Base-by-base conservation (phyloP, 92 coral and sea anemone species). In the Epizoanthus illoricatus region DNA sequence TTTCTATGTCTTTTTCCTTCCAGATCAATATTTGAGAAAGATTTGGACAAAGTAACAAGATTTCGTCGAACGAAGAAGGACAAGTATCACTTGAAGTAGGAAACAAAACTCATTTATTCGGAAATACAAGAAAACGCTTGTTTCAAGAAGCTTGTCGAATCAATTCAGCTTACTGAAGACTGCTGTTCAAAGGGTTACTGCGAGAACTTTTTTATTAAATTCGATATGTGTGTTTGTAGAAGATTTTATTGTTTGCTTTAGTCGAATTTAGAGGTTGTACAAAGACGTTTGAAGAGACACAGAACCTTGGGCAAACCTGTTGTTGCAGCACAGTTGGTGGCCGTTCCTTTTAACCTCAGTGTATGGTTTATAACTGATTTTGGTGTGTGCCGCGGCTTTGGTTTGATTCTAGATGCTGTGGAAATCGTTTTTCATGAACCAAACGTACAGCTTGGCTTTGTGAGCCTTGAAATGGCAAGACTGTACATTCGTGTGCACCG, bases 1-100 rank as follows among this genome's bases (percentile, higher is more conserved):
- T 33, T 3, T 57, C 60, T 63, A 4, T 58, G 40, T 59, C 65
- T 12, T 78, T 78, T 78, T 78, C 63, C 69, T 76, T 78, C 57
- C 82, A 78, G 82, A 78, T 63, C 10, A 78, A 63, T 41, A 13
- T 45, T 63, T 78, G 71, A 63, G 59, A 57, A 62, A 78, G 82
- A 63, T 63, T 20, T 43, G 61, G 39, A 20, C 16, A 61, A 66
- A 62, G 8, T 45, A 62, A 55, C 47, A 19, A 13, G 56, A 10
- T 59, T 36, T 72, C 24, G 81, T 4, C 52, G 23, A 18, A 10
- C 39, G 43, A n/a, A 18, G 5, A 4, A 49, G 20, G 10, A 13
- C 39, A 39, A 40, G 58, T 39, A 71, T 43, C 24, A 24, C 57
- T 8, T 59, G 20, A 28, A 71, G 23, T 17, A 19, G 58, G 57